Percentiles rank a stretch among this genome's conserved stretches.
phyloP scores from a whole-genome alignment of 1,140 invertebrate species.

The Drosophila repletoides region DNA sequence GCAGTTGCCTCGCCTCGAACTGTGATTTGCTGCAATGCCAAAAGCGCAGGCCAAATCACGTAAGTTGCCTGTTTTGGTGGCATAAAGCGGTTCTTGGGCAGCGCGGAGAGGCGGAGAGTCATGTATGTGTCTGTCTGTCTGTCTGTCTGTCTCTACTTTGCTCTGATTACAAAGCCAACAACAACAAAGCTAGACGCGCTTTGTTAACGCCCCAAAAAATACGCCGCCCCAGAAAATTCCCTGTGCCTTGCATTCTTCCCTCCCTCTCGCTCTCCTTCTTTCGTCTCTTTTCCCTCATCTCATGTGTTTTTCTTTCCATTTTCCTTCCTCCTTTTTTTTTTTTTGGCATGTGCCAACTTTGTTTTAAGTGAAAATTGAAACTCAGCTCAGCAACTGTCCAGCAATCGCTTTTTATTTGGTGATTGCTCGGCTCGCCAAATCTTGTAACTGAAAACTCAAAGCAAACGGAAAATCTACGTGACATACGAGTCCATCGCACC shows the following conservation, averaged over 20 bases:
- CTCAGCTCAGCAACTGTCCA: conserved; percentile 72
- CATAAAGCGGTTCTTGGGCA: neutral
- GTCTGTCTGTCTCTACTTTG: conserved; percentile 69
- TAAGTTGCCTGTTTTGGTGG: conserved; percentile 17
- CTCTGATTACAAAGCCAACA: conserved; percentile 70
- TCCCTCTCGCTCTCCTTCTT: conserved; percentile 6
- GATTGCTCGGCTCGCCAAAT: conserved; percentile 58
- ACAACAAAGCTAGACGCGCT: conserved; percentile 33
- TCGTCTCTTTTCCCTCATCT: neutral
- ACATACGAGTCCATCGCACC: conserved; percentile 29
- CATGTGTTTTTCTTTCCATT: neutral
- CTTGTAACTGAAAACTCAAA: conserved; percentile 73
- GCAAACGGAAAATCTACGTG: conserved; percentile 66
- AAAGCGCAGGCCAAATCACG: conserved; percentile 33
- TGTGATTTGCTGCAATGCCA: conserved; percentile 27
- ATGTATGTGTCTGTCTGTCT: conserved; percentile 66
- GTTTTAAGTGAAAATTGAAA: conserved; percentile 78
- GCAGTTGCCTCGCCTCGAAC: conserved; percentile 16
- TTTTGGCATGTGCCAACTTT: conserved; percentile 52
- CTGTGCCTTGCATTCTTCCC: neutral
- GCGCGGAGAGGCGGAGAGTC: conserved; percentile 12
- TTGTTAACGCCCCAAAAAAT: conserved; percentile 62
- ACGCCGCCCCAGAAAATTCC: conserved; percentile 10
- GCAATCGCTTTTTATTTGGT: conserved; percentile 60
- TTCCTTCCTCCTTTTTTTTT: conserved; percentile 6